Evolutionary conservation across 1,140 invertebrate species (phyloP), one percentile per base, ranked within the genome.

Genomic region (Phortica variegata): DNA sequence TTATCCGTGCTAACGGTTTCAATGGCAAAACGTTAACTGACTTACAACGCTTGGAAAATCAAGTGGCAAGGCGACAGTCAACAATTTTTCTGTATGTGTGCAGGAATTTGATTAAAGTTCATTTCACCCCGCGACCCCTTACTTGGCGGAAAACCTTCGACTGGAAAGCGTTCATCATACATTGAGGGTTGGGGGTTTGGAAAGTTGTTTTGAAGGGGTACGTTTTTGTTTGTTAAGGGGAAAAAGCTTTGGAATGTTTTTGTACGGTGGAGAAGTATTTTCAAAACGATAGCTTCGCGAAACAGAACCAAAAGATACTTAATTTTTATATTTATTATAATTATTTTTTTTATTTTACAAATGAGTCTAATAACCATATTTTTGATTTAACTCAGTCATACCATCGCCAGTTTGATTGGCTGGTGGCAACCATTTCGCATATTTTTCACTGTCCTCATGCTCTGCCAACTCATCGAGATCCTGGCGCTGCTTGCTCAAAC

Each of bases 371-470:
- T 92, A 92, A 17, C 90, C 90, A 68, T 82, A 86, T 79, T 91
- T 92, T 17, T 89, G 87, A 78, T 93, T 92, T 16, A 93, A 79
- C 62, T 77, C 82, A 17, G 89, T 92, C 61, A 82, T 81, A 10
- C 90, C 90, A 80, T 92, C 89, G 3, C 90, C 90, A 44, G 77
- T 81, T 78, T 93, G 90, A 70, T 83, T 79, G 48, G 75, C 46
- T 6, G 89, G 89, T 6, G 89, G 89, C n/a, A 87, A 63, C 89
- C 89, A 92, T 54, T 81, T 83, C 8, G 82, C 84, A 74, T 88
- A 89, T 61, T 88, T 81, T 51, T 87, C 82, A 16, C 71, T 73
- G 12, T 77, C 72, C 8, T 79, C 71, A 57, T 85, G 80, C 61
- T 83, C 77, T 40, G 77, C 76, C 45, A 76, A 51, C 40, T 77